Evolutionary conservation across 2,888 invertebrate species (phyloP).

Genomic region (Himalopsyche kuldschensis): DNA sequence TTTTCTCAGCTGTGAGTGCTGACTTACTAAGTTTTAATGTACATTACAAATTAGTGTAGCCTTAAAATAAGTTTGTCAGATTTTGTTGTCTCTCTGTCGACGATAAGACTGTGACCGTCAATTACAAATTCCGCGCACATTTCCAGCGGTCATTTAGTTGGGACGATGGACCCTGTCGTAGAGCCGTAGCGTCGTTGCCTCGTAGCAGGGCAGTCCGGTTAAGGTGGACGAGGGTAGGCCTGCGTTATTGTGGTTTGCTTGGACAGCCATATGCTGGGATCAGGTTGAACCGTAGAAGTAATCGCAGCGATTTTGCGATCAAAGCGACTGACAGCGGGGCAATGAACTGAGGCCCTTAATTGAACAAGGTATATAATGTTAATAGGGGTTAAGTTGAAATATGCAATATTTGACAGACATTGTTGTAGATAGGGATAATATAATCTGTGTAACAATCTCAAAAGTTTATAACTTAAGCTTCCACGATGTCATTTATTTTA

Average conservation of each 20-base stretch:
- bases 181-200: neutral
- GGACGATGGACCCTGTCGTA: neutral
- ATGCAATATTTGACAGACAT: too few species aligned
- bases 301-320: too few species aligned
- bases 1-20: too few species aligned
- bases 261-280: neutral
- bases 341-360: too few species aligned
- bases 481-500: too few species aligned
- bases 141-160: constrained; percentile 22
- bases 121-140: constrained; percentile 28
- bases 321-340: too few species aligned
- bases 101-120: constrained; percentile 19
- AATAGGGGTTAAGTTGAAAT: too few species aligned
- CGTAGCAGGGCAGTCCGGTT: neutral
- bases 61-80: constrained; percentile 1
- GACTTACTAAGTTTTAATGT: too few species aligned
- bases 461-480: too few species aligned
- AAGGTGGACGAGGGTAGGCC: neutral
- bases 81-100: neutral
- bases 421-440: too few species aligned
- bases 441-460: too few species aligned
- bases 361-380: too few species aligned
- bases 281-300: neutral
- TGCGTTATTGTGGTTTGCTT: neutral
- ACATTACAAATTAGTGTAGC: neutral